phyloP scores from a whole-genome alignment of 2,888 invertebrate species.

The Oxystoma pomonae region DNA sequence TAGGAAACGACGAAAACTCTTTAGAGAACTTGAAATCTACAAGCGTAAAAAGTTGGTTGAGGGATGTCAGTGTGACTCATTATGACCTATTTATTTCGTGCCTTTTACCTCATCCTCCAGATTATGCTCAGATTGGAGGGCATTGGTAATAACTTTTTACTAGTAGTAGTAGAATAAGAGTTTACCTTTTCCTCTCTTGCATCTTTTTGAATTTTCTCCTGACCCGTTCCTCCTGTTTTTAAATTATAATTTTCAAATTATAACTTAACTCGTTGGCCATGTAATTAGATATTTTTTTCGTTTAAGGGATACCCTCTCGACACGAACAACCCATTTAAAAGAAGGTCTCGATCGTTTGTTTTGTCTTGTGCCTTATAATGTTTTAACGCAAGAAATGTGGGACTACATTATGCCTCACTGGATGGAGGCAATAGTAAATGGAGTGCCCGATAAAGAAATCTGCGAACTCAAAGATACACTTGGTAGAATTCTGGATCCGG shows the following conservation, averaged over 20 bases:
- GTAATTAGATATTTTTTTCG: too few species aligned
- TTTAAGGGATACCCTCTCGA: conserved; percentile 74
- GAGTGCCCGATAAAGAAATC: conserved; percentile 85
- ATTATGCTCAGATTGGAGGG: conserved; percentile 92
- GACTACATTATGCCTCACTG: conserved; percentile 98
- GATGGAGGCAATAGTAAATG: conserved; percentile 96
- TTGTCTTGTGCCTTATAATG: conserved; percentile 95
- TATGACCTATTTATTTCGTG: conserved; percentile 90
- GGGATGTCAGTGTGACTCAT: conserved; percentile 75
- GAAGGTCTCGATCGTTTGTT: conserved; percentile 93
- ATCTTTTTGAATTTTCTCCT: conserved; percentile 72
- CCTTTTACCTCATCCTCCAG: conserved; percentile 92
- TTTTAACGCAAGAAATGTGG: conserved; percentile 96
- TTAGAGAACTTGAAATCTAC: conserved; percentile 89
- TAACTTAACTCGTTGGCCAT: too few species aligned
- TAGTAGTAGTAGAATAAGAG: conserved; percentile 5
- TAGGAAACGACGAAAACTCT: conserved; percentile 75
- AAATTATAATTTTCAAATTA: too few species aligned
- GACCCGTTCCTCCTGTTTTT: conserved; percentile 84
- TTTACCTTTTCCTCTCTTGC: not conserved
- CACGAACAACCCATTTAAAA: conserved; percentile 85
- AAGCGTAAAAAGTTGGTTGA: conserved; percentile 91
- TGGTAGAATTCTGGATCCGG: conserved; percentile 95
- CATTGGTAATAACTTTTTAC: conserved; percentile 66
- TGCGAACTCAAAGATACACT: conserved; percentile 75